These are phyloP conservation scores for Formica aserva DNA, from an alignment of 2,888 invertebrate genomes.

Conservation along the genomic window DNA sequence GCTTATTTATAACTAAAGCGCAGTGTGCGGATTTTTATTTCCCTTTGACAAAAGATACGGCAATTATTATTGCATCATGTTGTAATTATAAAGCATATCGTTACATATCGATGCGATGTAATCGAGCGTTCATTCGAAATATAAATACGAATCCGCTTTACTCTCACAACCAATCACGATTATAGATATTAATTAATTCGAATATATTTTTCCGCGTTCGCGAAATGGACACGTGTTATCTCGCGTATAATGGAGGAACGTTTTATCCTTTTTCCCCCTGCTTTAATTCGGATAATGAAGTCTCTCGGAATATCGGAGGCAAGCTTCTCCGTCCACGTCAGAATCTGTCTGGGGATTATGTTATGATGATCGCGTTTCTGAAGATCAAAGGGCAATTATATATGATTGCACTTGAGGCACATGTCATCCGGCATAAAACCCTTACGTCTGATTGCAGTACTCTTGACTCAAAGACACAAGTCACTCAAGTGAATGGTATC, in stretches of 20 bases:
- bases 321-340: not conserved
- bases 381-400: slow-evolving; percentile 23
- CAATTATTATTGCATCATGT: not conserved
- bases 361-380: slow-evolving; percentile 8
- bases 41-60: not conserved
- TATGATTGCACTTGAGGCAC: slow-evolving; percentile 27
- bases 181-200: slow-evolving; percentile 28
- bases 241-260: not conserved
- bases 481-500: not conserved
- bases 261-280: not conserved
- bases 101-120: not conserved
- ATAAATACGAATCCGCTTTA: slow-evolving; percentile 31
- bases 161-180: not conserved
- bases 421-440: slow-evolving; percentile 17
- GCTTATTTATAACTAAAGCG: not conserved
- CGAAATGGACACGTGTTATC: not conserved
- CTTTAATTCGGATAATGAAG: slow-evolving; percentile 19
- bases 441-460: slow-evolving; percentile 30
- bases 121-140: not conserved
- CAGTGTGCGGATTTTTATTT: not conserved
- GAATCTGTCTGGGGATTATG: slow-evolving; percentile 16
- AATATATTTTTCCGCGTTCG: slow-evolving; percentile 7
- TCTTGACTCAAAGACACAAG: slow-evolving; percentile 35
- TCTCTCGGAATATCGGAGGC: not conserved
- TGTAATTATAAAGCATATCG: not conserved